Evolutionary conservation across 2,113 vertebrate species (phyloP).

Genomic region (Lophius piscatorius): DNA sequence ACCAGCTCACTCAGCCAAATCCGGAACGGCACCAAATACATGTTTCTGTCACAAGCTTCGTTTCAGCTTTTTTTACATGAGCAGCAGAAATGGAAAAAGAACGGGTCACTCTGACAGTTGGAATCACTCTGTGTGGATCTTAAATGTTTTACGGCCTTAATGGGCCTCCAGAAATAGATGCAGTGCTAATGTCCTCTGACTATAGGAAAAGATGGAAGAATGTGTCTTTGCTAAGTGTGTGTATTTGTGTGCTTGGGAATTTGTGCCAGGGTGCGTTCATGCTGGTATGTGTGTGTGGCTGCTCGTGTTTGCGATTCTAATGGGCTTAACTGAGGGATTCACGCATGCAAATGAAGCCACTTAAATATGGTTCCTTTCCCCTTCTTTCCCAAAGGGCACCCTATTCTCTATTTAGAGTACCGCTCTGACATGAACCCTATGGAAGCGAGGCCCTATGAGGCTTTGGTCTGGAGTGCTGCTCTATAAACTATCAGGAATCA

Average conservation of each 20-base stretch:
- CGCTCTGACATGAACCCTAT: slow-evolving; percentile 65
- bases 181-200: slow-evolving; percentile 75
- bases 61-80: slow-evolving; percentile 68
- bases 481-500: slow-evolving; percentile 60
- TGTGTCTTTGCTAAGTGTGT: slow-evolving; percentile 50
- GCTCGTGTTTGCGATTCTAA: slow-evolving; percentile 49
- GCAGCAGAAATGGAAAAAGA: slow-evolving; percentile 60
- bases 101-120: slow-evolving; percentile 71
- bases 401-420: slow-evolving; percentile 74
- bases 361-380: slow-evolving; percentile 64
- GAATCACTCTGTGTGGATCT: slow-evolving; percentile 70
- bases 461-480: slow-evolving; percentile 53
- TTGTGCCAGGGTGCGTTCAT: slow-evolving; percentile 22
- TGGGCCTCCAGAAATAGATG: slow-evolving; percentile 80
- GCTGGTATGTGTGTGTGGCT: slow-evolving; percentile 28
- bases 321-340: slow-evolving; percentile 71
- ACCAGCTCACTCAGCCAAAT: slow-evolving; percentile 67
- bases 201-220: slow-evolving; percentile 37
- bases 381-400: slow-evolving; percentile 64
- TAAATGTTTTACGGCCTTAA: slow-evolving; percentile 81
- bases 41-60: slow-evolving; percentile 77
- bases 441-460: slow-evolving; percentile 45
- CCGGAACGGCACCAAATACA: slow-evolving; percentile 63
- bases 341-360: slow-evolving; percentile 74
- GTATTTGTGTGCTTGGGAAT: slow-evolving; percentile 28